Evolutionary conservation across 92 coral and sea anemone species (phyloP).

Genomic region (Epizoanthus ramosus): DNA sequence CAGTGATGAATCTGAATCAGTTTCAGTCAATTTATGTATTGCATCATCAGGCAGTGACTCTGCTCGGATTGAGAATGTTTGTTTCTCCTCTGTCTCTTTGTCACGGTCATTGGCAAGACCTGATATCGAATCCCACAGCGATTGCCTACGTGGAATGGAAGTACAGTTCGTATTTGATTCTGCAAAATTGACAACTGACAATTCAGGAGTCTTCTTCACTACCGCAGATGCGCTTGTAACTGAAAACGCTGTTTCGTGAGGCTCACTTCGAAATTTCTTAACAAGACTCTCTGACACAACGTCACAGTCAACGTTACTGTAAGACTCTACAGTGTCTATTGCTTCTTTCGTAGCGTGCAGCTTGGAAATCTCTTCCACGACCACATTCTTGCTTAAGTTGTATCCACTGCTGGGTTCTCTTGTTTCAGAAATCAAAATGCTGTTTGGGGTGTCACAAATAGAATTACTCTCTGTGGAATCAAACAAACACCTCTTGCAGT

Average conservation of each 20-base stretch:
- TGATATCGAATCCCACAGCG: slow-evolving; percentile 15
- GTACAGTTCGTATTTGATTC: not conserved
- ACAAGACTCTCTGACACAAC: not conserved
- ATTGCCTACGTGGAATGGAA: not conserved
- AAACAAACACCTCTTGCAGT: too few relatives aligned
- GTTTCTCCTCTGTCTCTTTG: not conserved
- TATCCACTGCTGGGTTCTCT: not conserved
- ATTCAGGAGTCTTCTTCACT: not conserved
- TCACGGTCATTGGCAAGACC: not conserved
- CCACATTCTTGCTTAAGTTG: not conserved
- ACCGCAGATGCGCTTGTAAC: not conserved
- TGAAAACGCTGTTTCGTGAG: not conserved
- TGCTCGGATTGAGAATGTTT: not conserved
- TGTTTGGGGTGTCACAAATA: not conserved
- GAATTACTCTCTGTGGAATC: too few relatives aligned
- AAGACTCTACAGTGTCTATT: not conserved
- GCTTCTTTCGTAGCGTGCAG: not conserved
- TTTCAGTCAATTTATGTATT: not conserved
- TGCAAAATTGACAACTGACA: not conserved
- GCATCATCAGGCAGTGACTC: not conserved
- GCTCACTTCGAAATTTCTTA: not conserved
- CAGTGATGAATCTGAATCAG: not conserved
- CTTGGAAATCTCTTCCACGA: not conserved
- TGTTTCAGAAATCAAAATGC: not conserved
- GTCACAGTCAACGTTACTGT: not conserved